Evolutionary conservation across 2,113 vertebrate genomes (phyloP).

Genomic region (Channa argus): DNA sequence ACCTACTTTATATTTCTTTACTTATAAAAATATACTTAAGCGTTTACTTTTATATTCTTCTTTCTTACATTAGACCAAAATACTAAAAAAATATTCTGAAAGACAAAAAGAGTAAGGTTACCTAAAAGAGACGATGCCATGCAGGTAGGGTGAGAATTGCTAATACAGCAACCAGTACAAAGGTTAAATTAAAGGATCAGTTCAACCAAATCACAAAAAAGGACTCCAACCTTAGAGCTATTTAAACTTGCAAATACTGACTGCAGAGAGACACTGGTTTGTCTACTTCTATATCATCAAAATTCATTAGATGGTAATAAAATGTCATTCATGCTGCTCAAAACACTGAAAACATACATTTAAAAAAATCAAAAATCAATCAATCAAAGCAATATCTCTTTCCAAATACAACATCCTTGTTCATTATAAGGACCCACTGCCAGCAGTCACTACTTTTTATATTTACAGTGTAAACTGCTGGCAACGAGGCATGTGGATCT

Average conservation of each 20-base stretch:
- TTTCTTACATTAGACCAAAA: no score
- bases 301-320: background rate
- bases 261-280: background rate
- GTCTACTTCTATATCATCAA: background rate
- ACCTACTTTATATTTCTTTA: background rate
- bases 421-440: background rate
- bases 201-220: constrained; percentile 36
- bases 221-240: background rate
- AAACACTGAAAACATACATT: constrained; percentile 2
- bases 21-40: no score
- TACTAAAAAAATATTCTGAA: constrained; percentile 16
- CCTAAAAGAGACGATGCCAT: constrained; percentile 61
- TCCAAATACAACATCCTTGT: background rate
- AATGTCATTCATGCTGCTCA: background rate
- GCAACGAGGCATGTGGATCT: background rate
- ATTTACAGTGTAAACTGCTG: background rate
- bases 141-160: constrained; percentile 54
- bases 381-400: background rate
- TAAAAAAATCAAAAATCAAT: no score
- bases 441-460: background rate
- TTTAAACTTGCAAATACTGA: background rate
- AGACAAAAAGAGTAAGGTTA: constrained; percentile 40
- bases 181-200: constrained; percentile 52
- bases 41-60: background rate
- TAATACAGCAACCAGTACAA: constrained; percentile 42